Evolutionary conservation across 2,113 vertebrate species (phyloP), one percentile per base, ranked within the genome.

Genomic region (Nothocercus julius): DNA sequence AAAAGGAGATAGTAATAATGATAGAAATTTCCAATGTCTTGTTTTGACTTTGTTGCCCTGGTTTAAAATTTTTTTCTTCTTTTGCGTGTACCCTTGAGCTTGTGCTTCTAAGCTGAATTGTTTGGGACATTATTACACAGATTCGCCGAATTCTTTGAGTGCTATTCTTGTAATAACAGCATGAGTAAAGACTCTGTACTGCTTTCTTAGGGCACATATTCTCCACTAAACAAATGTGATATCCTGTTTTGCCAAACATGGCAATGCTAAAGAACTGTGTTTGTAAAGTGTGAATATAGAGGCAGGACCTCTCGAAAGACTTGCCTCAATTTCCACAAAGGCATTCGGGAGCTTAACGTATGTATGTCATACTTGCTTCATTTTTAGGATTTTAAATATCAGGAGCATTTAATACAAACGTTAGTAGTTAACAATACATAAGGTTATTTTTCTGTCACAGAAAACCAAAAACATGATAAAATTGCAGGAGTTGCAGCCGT

Each of bases 21-120:
- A 42, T 88, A 93, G 96, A 88, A 95, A 92, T 96, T 94, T 96
- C 76, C 84, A 80, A 82, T 68, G 53, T 13, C 8, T 85, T 74
- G 21, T 87, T 90, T 88, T 90, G 7, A 38, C 73, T 45, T n/a
- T 42, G 28, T 66, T 81, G 8, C 4, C 53, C 85, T 70, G 87
- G 45, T 63, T 96, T n/a, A 73, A 85, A 91, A 62, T 51, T 22
- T 56, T 2, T 47, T 22, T 56, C 2, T 47, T n/a, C 62, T 45
- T 42, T 14, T 11, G 4, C 25, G 13, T n/a, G 49, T 32, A 12
- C 64, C 24, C 63, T 68, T 59, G 38, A 92, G 54, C 72, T 8
- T 45, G 45, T 79, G 82, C n/a, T 86, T 59, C 32, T 85, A 38
- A 82, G 56, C 13, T 73, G 25, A 92, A 82, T 80, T 66, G 80